Percentiles rank a stretch among this genome's conserved stretches.
Evolutionary conservation across 1,140 invertebrate species (phyloP).

Genomic region (Papilio machaon): DNA sequence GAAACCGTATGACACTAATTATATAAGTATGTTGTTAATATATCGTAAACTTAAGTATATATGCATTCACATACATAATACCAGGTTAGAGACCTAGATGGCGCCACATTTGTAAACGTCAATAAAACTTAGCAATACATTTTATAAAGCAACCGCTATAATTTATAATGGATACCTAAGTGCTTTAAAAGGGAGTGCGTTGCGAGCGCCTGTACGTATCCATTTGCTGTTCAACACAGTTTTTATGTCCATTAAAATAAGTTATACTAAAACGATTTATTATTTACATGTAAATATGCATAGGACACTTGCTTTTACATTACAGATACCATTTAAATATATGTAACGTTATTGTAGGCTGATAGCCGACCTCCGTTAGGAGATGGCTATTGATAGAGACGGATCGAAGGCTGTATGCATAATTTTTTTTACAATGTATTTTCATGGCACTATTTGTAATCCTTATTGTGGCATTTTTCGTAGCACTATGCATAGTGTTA

Average conservation of each 20-base stretch:
- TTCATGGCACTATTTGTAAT: no score
- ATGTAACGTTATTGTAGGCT: background rate
- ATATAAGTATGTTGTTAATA: no score
- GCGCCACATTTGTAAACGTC: constrained; percentile 30
- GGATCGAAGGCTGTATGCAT: background rate
- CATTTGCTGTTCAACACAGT: constrained; percentile 28
- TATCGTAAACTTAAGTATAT: background rate
- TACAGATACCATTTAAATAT: background rate
- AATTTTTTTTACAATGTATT: no score
- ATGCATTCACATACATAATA: background rate
- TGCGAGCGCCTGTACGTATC: constrained; percentile 12
- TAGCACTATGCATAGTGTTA: background rate
- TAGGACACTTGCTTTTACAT: background rate
- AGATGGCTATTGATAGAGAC: background rate
- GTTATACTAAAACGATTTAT: background rate
- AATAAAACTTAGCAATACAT: constrained; percentile 55
- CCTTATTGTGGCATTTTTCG: background rate
- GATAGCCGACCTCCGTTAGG: background rate
- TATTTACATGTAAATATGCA: background rate
- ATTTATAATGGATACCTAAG: constrained; percentile 69
- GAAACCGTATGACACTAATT: no score
- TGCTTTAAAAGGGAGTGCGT: constrained; percentile 60
- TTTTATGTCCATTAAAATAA: constrained; percentile 18
- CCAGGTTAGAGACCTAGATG: background rate
- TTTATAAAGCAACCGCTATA: constrained; percentile 54